Evolutionary conservation across 2,797 vertebrate species (phyloP), one percentile per base, ranked within the genome.

Genomic region (Florisuga fusca): DNA sequence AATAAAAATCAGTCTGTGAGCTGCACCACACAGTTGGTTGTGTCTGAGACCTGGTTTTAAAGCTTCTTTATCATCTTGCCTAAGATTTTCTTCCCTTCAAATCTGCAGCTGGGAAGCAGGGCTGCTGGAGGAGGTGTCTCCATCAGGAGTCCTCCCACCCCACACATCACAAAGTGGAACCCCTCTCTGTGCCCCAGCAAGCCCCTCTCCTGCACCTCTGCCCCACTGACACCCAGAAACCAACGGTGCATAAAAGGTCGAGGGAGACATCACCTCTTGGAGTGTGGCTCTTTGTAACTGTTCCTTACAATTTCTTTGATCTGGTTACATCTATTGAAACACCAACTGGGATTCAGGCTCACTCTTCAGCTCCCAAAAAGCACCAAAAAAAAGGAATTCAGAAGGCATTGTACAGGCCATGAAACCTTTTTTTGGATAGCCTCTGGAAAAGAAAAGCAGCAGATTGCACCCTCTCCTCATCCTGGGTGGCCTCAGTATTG

Each of bases 291-390:
- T 15, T 8, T 3, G 0, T 17, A 59, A 57, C 31, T 20, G 33
- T 16, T 68, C 41, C 45, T n/a, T n/a, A n/a, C 57, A n/a, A 19
- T 15, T 25, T 29, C 91, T 90, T 92, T 94, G 90, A 96, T 96
- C 67, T 58, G 15, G n/a, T 67, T 31, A 64, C 26, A 7, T 12
- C 63, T 53, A 6, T 10, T 41, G 74, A 59, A 55, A 15, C 10
- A 59, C 59, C 31, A 51, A 4, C 23, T 21, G 62, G 61, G 61
- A 87, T 36, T 36, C 50, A 31, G 71, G 27, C 33, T 38, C 3
- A 1, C 62, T 57, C 18, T 82, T 66, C 87, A 66, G 88, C 50
- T 57, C 12, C 11, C 13, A 1, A 41, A 41, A 41, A 53, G 50
- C 31, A 61, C 21, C n/a, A n/a, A 48, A 87, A 71, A 71, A 61